phyloP scores from a whole-genome alignment of 2,888 invertebrate species.

The Athalia circularis region DNA sequence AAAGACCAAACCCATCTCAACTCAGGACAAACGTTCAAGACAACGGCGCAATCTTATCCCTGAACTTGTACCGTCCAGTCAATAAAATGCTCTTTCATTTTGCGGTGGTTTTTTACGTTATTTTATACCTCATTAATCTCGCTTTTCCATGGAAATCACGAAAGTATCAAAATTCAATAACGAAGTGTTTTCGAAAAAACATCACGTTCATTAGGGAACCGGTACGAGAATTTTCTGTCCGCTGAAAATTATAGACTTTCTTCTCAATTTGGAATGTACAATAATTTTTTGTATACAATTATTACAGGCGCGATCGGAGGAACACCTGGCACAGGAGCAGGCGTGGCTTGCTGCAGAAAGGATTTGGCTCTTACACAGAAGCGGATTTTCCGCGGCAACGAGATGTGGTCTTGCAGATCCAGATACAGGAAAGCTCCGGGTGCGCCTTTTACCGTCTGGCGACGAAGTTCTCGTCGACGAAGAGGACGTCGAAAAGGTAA shows the following conservation, averaged over 20 bases:
- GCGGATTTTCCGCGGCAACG: conserved; percentile 90
- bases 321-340: conserved; percentile 80
- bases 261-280: not conserved
- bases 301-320: conserved; percentile 82
- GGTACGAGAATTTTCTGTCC: conserved; percentile 5
- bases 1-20: conserved; percentile 35
- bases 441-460: conserved; percentile 87
- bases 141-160: conserved; percentile 16
- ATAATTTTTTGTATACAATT: conserved; percentile 53
- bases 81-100: conserved; percentile 37
- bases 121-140: conserved; percentile 50
- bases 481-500: conserved; percentile 95
- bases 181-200: conserved; percentile 7
- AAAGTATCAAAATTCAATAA: conserved; percentile 12
- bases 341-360: conserved; percentile 85
- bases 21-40: conserved; percentile 7
- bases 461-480: conserved; percentile 93
- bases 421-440: conserved; percentile 81
- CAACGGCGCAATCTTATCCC: conserved; percentile 42
- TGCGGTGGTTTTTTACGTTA: conserved; percentile 50
- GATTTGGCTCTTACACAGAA: conserved; percentile 95
- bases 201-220: not conserved
- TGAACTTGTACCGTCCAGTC: conserved; percentile 37
- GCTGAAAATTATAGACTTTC: not conserved
- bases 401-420: conserved; percentile 73